These are phyloP conservation scores for Cephalopterus ornatus DNA, from an alignment of 2,113 vertebrate genomes.

Conservation along the genomic window DNA sequence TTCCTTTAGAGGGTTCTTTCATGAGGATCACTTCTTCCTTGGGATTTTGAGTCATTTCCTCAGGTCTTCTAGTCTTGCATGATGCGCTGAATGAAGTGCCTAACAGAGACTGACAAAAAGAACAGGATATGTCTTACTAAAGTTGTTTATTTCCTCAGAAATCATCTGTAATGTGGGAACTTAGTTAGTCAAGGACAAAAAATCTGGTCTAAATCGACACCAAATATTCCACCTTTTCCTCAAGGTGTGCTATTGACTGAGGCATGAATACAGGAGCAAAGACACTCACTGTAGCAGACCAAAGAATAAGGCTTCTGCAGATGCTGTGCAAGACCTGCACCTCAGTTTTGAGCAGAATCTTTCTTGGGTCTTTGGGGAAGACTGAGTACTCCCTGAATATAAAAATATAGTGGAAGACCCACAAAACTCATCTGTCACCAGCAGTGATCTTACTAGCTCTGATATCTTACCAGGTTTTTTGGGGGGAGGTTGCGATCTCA, in stretches of 20 bases:
- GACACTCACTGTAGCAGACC: neutral
- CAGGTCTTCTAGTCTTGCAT: neutral
- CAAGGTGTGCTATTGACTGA: neutral
- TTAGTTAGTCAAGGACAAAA: neutral
- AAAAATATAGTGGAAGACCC: fast-evolving
- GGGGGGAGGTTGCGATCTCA: fast-evolving
- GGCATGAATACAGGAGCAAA: neutral
- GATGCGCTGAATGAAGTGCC: neutral
- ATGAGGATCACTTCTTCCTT: neutral
- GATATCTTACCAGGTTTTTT: neutral
- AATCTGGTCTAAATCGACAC: neutral
- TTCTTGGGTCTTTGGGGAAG: neutral
- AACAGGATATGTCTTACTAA: neutral
- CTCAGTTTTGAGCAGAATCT: neutral
- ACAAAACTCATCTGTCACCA: neutral
- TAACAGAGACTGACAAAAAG: neutral
- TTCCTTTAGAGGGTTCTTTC: neutral
- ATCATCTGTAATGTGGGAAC: neutral
- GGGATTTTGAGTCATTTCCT: neutral
- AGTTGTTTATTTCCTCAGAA: neutral
- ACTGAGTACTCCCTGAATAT: neutral
- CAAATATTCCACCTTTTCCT: neutral
- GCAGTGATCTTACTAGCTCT: neutral
- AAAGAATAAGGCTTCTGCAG: neutral
- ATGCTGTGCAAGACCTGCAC: neutral